Base-by-base conservation (phyloP, 2,113 vertebrate species). In the Pangasianodon gigas region DNA sequence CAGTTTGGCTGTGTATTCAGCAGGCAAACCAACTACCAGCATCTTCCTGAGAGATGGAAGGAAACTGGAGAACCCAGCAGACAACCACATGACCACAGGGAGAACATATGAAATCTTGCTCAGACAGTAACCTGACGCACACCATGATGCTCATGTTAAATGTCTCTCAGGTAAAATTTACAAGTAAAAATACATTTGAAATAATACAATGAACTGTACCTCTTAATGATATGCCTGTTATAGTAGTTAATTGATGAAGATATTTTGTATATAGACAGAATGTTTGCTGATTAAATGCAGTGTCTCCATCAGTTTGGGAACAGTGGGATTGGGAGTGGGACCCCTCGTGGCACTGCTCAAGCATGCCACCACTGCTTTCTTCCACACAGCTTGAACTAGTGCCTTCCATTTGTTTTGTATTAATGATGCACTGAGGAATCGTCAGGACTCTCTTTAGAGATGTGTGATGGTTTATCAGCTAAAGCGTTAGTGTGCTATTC, bases 251-350 rank as follows among this genome's bases (percentile, higher is more conserved):
- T 32, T 11, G 88, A 37, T 74, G 74, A 48, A 93, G 80, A 51
- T 90, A 92, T 16, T 82, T 62, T 21, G 29, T 52, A 65, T 93
- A 91, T 16, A 91, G 8, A 52, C 92, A 90, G 32, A 93, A 92
- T 89, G 56, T 79, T 44, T 87, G 88, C 83, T 92, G 92, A 81
- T 90, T 88, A 93, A 74, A 32, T 48, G 48, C 48, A 48, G 48
- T 3, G 82, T 90, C 14, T 91, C 60, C 80, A 92, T 77, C 48
- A 93, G 56, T 69, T 87, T 41, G n/a, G 77, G 69, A 37, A 92
- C 60, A n/a, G 58, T 87, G n/a, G 44, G 19, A 19, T 56, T 51
- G 11, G 56, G 9, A 16, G 67, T 54, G n/a, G 21, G 75, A 6
- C 60, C 87, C 1, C 46, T 54, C 41, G 74, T 75, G 29, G 90